phyloP scores from a whole-genome alignment of 1,140 invertebrate species.

The Cephus cinctus region DNA sequence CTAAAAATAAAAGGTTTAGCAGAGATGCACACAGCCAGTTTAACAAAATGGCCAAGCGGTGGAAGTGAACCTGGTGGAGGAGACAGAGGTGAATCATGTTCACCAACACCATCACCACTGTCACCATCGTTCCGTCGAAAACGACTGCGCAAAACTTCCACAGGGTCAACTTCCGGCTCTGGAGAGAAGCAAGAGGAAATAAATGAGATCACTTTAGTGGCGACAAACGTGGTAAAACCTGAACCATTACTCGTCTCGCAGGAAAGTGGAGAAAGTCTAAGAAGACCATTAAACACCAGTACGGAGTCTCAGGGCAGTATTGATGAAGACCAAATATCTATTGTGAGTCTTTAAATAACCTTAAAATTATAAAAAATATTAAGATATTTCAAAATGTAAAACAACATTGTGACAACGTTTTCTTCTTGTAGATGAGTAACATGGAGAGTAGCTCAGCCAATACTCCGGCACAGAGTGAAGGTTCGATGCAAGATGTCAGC shows the following conservation, averaged over 20 bases:
- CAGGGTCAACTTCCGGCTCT: slow-evolving; percentile 64
- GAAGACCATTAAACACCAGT: slow-evolving; percentile 42
- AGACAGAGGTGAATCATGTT: slow-evolving; percentile 47
- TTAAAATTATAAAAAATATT: background rate
- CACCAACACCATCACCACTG: slow-evolving; percentile 46
- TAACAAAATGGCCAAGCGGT: slow-evolving; percentile 65
- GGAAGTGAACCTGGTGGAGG: slow-evolving; percentile 35
- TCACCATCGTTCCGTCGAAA: slow-evolving; percentile 57
- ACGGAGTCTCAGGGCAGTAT: slow-evolving; percentile 56
- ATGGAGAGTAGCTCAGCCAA: slow-evolving; percentile 47
- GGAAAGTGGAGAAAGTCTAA: slow-evolving; percentile 37
- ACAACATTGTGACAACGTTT: slow-evolving; percentile 1
- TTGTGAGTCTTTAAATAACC: slow-evolving; percentile 33
- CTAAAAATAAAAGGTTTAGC: slow-evolving; percentile 85
- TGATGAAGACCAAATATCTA: slow-evolving; percentile 53
- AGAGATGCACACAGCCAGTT: slow-evolving; percentile 74
- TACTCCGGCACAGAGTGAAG: slow-evolving; percentile 46
- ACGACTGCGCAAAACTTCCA: slow-evolving; percentile 71
- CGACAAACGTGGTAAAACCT: slow-evolving; percentile 55
- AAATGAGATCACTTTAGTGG: slow-evolving; percentile 54
- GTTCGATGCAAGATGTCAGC: slow-evolving; percentile 44
- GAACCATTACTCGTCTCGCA: slow-evolving; percentile 48
- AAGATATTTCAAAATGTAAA: slow-evolving; percentile 1
- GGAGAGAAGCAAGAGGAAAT: slow-evolving; percentile 58
- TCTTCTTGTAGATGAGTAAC: slow-evolving; percentile 45